phyloP scores from a whole-genome alignment of 2,888 invertebrate species.

The Andricus quercusramuli region DNA sequence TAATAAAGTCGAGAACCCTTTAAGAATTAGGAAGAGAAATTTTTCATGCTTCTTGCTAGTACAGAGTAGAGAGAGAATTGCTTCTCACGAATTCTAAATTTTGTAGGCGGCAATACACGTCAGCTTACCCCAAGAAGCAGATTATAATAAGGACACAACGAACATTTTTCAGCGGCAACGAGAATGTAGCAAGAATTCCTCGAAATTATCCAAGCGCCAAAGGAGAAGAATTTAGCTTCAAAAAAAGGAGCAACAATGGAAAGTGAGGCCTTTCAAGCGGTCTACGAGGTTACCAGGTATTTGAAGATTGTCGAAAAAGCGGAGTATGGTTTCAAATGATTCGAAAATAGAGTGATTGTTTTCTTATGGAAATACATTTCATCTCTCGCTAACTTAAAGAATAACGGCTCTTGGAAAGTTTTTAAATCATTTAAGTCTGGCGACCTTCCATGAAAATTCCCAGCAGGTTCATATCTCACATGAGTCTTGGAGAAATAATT shows the following conservation, averaged over 20 bases:
- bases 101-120: slow-evolving; percentile 10
- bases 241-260: not conserved
- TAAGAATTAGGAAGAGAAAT: slow-evolving; percentile 15
- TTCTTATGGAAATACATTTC: slow-evolving; percentile 53
- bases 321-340: slow-evolving; percentile 44
- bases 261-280: not conserved
- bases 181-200: slow-evolving; percentile 54
- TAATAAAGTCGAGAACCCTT: not conserved
- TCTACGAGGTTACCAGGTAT: not conserved
- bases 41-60: not conserved
- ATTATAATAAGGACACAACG: slow-evolving; percentile 2
- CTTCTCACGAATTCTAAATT: not conserved
- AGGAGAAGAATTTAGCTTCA: slow-evolving; percentile 44
- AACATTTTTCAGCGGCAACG: slow-evolving; percentile 36
- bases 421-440: slow-evolving; percentile 57
- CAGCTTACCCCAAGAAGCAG: slow-evolving; percentile 1
- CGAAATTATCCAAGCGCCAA: slow-evolving; percentile 58
- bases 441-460: slow-evolving; percentile 50
- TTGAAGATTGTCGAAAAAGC: slow-evolving; percentile 26
- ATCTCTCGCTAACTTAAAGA: slow-evolving; percentile 42
- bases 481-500: slow-evolving; percentile 59
- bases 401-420: slow-evolving; percentile 56
- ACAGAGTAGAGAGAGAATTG: not conserved
- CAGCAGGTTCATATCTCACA: slow-evolving; percentile 56
- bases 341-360: slow-evolving; percentile 48